These are phyloP conservation scores for Collichthys lucidus DNA, from an alignment of 2,113 vertebrate species.

Conservation along the genomic window DNA sequence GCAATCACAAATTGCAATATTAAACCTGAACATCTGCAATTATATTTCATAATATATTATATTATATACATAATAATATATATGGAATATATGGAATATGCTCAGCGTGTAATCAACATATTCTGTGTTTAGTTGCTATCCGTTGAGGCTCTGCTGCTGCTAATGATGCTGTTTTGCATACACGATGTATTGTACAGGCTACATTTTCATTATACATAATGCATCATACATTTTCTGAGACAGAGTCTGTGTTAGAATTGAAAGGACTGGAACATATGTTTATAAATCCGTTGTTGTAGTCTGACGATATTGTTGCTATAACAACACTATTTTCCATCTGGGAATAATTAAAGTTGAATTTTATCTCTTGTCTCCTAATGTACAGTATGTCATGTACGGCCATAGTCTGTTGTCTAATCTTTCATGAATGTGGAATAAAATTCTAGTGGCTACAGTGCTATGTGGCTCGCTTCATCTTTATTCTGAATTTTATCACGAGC, in stretches of 20 bases:
- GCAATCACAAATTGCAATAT: conserved; percentile 16
- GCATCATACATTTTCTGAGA: conserved; percentile 7
- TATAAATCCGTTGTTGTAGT: neutral
- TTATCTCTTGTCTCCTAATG: conserved; percentile 2
- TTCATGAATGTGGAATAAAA: conserved; percentile 39
- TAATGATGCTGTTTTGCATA: conserved; percentile 24
- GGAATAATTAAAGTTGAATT: conserved; percentile 22
- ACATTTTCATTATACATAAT: conserved; percentile 25
- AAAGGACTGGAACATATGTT: neutral
- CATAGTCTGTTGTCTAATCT: conserved; percentile 2
- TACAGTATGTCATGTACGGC: neutral
- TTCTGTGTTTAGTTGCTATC: conserved; percentile 21
- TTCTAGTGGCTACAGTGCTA: conserved; percentile 35
- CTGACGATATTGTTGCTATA: neutral
- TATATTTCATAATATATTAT: neutral
- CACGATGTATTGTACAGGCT: neutral
- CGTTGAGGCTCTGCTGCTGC: neutral
- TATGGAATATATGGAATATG: neutral
- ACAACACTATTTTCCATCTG: conserved; percentile 12
- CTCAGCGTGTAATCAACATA: conserved; percentile 1
- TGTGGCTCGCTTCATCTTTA: conserved; percentile 56
- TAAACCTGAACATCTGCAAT: conserved; percentile 35
- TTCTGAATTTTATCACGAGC: conserved; percentile 69
- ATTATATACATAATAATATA: neutral
- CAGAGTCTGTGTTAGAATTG: neutral